Base-by-base conservation (phyloP, 2,113 vertebrate genomes). In the Chloropsis cyanopogon region DNA sequence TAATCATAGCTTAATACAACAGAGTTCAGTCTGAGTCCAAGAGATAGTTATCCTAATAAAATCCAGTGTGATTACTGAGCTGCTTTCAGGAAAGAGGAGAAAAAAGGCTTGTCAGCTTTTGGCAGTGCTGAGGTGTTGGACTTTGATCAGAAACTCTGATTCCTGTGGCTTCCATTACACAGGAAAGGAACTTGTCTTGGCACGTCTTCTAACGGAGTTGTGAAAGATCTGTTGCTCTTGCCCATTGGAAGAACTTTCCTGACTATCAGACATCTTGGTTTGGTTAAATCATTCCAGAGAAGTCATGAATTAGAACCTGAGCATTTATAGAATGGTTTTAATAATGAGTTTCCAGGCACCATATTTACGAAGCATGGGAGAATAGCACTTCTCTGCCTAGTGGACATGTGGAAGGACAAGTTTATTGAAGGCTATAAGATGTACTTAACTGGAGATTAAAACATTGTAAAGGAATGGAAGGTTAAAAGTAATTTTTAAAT, bases 101-200 rank as follows among this genome's bases (percentile, higher is more conserved):
- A 69, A 88, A 94, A 82, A 65, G 69, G 61, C 63, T 94, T 97
- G 95, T 97, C 89, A 93, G 88, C 93, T 96, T 88, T 96, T 96
- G 96, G 91, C 95, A 92, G 86, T 90, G 89, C 86, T 94, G 86
- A 92, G 95, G 94, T 88, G 94, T 88, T 84, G 50, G 60, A 89
- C 83, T 82, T 88, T 29, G 44, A 92, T 97, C 96, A 97, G 96
- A 85, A 90, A 86, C 60, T 66, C 96, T 96, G 92, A 93, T 88
- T 98, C 92, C 93, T 92, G 44, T 80, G 82, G 92, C 96, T 98
- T 76, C 87, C 88, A 37, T 97, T 97, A 97, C 95, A 94, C 82
- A 93, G 81, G 88, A 93, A 93, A 79, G 79, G 82, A 95, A 88
- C 93, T 92, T 80, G 42, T 93, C 83, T 96, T 95, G 93, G 82